Percentiles rank a stretch among this genome's conserved stretches.
Evolutionary conservation across 2,797 vertebrate genomes (phyloP).

Genomic region (Sebastes minor): DNA sequence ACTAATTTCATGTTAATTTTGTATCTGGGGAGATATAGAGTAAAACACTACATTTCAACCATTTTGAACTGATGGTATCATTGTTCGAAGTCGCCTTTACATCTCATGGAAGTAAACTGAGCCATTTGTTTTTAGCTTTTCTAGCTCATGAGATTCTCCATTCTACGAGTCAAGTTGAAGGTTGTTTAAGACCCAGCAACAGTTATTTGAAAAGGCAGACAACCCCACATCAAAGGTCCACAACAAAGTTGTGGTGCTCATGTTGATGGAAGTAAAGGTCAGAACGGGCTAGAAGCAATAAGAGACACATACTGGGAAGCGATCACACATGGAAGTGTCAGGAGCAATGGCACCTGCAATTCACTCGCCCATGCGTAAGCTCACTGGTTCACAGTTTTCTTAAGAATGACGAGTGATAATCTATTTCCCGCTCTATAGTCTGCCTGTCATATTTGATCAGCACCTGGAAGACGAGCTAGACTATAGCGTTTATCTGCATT

Average conservation of each 20-base stretch:
- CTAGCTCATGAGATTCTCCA: neutral
- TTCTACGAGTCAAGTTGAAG: neutral
- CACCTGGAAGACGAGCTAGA: constrained; percentile 25
- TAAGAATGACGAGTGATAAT: constrained; percentile 10
- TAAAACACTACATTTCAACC: neutral
- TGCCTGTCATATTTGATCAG: constrained; percentile 17
- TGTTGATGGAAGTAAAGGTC: constrained; percentile 29
- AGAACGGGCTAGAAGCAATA: constrained; percentile 2
- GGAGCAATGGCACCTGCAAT: constrained; percentile 28
- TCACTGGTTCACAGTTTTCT: constrained; percentile 2
- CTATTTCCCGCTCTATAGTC: neutral
- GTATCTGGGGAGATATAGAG: neutral
- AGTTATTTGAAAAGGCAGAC: neutral
- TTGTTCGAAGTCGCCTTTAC: neutral
- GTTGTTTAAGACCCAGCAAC: neutral
- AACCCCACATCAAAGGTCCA: neutral
- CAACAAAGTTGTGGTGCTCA: neutral
- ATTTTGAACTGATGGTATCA: neutral
- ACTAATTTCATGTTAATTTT: neutral
- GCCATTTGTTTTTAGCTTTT: neutral
- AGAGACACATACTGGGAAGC: constrained; percentile 15
- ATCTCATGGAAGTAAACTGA: neutral
- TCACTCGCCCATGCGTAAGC: neutral
- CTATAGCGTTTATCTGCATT: neutral
- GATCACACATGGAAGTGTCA: constrained; percentile 34